Percentiles rank a stretch among this genome's conserved stretches.
phyloP scores from a whole-genome alignment of 2,888 invertebrate species.

The Cabera pusaria region DNA sequence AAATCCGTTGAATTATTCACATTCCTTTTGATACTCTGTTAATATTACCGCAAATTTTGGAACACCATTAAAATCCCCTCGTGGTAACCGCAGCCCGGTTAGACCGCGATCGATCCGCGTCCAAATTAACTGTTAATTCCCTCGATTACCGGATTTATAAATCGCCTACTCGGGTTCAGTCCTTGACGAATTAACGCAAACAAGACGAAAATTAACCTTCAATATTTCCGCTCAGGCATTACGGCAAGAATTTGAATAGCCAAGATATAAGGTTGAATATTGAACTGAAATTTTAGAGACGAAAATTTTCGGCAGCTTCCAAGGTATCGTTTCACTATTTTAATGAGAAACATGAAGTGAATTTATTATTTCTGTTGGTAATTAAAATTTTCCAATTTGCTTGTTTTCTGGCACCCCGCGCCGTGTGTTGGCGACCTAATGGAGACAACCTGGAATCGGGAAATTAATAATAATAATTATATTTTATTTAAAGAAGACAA shows the following conservation, averaged over 20 bases:
- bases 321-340: conserved; percentile 11
- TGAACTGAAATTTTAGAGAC: not conserved
- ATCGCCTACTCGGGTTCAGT: conserved; percentile 20
- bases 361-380: conserved; percentile 13
- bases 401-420: conserved; percentile 2
- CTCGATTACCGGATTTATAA: conserved; percentile 28
- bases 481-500: too few relatives aligned
- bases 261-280: conserved; percentile 13
- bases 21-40: too few relatives aligned
- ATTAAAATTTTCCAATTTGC: conserved; percentile 11
- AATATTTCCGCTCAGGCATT: too few relatives aligned
- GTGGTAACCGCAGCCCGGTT: conserved; percentile 2
- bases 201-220: not conserved
- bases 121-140: conserved; percentile 13
- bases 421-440: too few relatives aligned
- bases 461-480: too few relatives aligned
- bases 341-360: conserved; percentile 15
- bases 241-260: too few relatives aligned
- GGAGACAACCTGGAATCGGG: not conserved
- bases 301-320: conserved; percentile 2
- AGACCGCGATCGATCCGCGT: conserved; percentile 1
- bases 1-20: too few relatives aligned
- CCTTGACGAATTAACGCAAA: conserved; percentile 15
- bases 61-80: too few relatives aligned
- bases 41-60: too few relatives aligned